These are phyloP conservation scores for Drosophila flavopinicola DNA, from an alignment of 2,888 invertebrate species.

Conservation along the genomic window DNA sequence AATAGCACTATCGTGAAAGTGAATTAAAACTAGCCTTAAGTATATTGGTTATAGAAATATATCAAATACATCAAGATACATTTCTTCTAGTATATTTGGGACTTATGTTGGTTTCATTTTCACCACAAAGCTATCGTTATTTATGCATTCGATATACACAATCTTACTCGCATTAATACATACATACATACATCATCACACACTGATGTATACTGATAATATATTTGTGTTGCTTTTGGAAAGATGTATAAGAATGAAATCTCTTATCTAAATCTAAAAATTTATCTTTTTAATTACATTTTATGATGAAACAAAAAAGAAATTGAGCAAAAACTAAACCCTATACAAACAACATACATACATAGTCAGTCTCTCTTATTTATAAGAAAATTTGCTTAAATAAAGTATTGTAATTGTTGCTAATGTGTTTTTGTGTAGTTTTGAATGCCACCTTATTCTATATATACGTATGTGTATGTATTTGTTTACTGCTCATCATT, in stretches of 20 bases:
- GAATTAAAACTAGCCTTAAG: background rate
- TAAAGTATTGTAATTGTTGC: conserved; percentile 59
- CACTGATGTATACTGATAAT: background rate
- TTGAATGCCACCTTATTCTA: conserved; percentile 41
- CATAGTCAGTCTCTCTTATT: conserved; percentile 37
- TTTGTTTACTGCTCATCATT: too few species aligned
- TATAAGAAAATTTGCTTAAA: conserved; percentile 43
- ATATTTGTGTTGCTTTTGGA: conserved; percentile 13
- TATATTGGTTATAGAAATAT: too few species aligned
- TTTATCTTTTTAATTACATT: conserved; percentile 45
- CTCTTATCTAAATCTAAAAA: conserved; percentile 17
- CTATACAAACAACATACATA: conserved; percentile 28
- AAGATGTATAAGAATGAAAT: conserved; percentile 15
- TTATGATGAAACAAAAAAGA: conserved; percentile 24
- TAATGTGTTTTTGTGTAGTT: conserved; percentile 74
- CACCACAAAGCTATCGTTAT: background rate
- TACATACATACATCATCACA: conserved; percentile 3
- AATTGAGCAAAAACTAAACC: conserved; percentile 19
- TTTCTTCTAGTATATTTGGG: background rate
- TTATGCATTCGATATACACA: conserved; percentile 7
- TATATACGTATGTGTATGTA: conserved; percentile 20
- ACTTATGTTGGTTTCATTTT: background rate
- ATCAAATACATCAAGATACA: too few species aligned
- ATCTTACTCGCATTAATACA: background rate
- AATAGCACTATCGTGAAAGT: background rate